A percentile compares a stretch with the other conserved stretches of the same genome.
These are phyloP conservation scores for Temnothorax curvispinosus DNA, from an alignment of 1,140 invertebrate species.

Conservation along the genomic window DNA sequence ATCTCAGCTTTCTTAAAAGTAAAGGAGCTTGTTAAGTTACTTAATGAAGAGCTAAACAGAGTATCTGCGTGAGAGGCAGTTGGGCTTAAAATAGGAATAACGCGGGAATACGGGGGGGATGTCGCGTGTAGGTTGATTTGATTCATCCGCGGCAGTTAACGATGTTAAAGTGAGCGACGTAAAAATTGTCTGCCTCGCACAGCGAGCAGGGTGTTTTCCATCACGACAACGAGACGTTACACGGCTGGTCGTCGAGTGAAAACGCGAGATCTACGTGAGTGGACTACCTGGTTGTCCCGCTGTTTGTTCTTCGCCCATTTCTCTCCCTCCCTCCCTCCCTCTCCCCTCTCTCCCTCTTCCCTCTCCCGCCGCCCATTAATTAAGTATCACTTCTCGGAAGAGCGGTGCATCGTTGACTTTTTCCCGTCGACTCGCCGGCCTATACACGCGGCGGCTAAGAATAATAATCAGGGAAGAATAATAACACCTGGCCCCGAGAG, in stretches of 20 bases:
- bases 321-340: neutral
- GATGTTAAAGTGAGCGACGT: neutral
- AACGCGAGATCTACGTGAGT: constrained; percentile 49
- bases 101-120: neutral
- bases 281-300: constrained; percentile 14
- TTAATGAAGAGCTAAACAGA: neutral
- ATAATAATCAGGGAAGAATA: constrained; percentile 71
- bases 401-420: neutral
- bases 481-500: constrained; percentile 52
- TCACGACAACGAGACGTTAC: constrained; percentile 21
- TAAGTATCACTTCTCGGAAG: constrained; percentile 71
- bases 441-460: constrained; percentile 35
- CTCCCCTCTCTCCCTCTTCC: neutral
- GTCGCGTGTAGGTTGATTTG: neutral
- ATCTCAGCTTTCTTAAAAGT: neutral
- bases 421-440: neutral
- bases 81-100: neutral
- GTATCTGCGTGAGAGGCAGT: neutral
- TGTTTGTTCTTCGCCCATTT: constrained; percentile 51
- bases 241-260: constrained; percentile 25
- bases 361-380: constrained; percentile 63
- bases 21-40: neutral
- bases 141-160: neutral
- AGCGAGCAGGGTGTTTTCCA: neutral
- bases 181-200: constrained; percentile 3